These are phyloP conservation scores for Craterocephalus amniculus DNA, from an alignment of 2,797 vertebrate genomes.

Conservation along the genomic window DNA sequence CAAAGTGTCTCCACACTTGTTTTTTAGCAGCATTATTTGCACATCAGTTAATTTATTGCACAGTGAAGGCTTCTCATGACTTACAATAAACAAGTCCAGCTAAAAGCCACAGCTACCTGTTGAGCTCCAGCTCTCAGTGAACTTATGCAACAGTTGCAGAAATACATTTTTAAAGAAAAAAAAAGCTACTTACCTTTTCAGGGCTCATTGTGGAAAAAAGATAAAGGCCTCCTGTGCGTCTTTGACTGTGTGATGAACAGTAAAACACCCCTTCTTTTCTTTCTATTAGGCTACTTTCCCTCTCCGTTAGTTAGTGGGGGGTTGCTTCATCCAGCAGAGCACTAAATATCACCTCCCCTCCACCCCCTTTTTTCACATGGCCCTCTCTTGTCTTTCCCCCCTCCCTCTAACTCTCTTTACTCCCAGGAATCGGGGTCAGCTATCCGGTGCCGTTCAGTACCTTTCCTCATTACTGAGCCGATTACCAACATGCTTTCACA, in stretches of 20 bases:
- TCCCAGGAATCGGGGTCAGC: slow-evolving; percentile 79
- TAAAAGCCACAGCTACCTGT: slow-evolving; percentile 55
- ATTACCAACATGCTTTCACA: slow-evolving; percentile 75
- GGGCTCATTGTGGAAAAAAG: slow-evolving; percentile 73
- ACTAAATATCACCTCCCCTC: slow-evolving; percentile 81
- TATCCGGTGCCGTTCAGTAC: slow-evolving; percentile 78
- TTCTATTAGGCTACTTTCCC: slow-evolving; percentile 74
- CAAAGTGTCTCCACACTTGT: background rate
- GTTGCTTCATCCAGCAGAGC: slow-evolving; percentile 80
- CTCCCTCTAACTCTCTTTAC: slow-evolving; percentile 54
- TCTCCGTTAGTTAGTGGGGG: slow-evolving; percentile 79
- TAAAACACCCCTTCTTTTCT: slow-evolving; percentile 69
- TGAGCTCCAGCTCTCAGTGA: slow-evolving; percentile 42
- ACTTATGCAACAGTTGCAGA: slow-evolving; percentile 19
- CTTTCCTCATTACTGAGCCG: slow-evolving; percentile 80
- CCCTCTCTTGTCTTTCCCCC: slow-evolving; percentile 34
- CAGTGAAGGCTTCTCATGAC: background rate
- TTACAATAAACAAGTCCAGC: too few relatives aligned
- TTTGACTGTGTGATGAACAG: slow-evolving; percentile 68
- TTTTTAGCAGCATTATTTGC: background rate
- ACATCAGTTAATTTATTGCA: background rate
- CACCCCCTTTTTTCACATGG: slow-evolving; percentile 77
- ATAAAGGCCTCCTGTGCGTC: slow-evolving; percentile 67
- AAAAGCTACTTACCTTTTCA: slow-evolving; percentile 77
- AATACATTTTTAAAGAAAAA: slow-evolving; percentile 1